These are phyloP conservation scores for Synanthedon formicaeformis DNA, from an alignment of 2,888 invertebrate species.

Conservation along the genomic window DNA sequence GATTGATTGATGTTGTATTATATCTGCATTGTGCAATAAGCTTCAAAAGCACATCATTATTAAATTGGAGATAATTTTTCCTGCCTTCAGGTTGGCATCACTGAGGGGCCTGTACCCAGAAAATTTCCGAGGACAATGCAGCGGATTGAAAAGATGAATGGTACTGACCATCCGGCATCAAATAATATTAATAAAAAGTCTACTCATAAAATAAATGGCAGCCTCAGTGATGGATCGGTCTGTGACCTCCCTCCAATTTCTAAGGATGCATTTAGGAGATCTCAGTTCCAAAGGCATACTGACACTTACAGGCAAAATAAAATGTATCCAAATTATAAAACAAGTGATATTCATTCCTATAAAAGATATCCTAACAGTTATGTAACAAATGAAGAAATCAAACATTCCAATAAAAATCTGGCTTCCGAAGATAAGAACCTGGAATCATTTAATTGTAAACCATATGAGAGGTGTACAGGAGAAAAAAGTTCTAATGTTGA, in stretches of 20 bases:
- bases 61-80: slow-evolving; percentile 71
- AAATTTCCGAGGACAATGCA: slow-evolving; percentile 59
- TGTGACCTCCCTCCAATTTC: slow-evolving; percentile 39
- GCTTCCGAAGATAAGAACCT: neutral
- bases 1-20: slow-evolving; percentile 46
- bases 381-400: neutral
- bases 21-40: slow-evolving; percentile 28
- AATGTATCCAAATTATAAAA: slow-evolving; percentile 21
- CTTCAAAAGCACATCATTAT: slow-evolving; percentile 63
- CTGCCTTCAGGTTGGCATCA: slow-evolving; percentile 71
- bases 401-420: neutral
- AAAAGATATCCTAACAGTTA: neutral
- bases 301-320: slow-evolving; percentile 26
- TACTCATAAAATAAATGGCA: slow-evolving; percentile 34
- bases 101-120: slow-evolving; percentile 65
- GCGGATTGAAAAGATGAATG: slow-evolving; percentile 48
- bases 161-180: slow-evolving; percentile 36
- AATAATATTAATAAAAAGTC: slow-evolving; percentile 27
- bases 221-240: slow-evolving; percentile 54
- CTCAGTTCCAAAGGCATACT: slow-evolving; percentile 28
- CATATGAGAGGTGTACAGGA: neutral
- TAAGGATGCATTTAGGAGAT: slow-evolving; percentile 32
- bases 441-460: neutral
- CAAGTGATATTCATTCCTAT: neutral
- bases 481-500: neutral